Evolutionary conservation across 2,888 invertebrate species (phyloP).

Genomic region (Mantis religiosa): DNA sequence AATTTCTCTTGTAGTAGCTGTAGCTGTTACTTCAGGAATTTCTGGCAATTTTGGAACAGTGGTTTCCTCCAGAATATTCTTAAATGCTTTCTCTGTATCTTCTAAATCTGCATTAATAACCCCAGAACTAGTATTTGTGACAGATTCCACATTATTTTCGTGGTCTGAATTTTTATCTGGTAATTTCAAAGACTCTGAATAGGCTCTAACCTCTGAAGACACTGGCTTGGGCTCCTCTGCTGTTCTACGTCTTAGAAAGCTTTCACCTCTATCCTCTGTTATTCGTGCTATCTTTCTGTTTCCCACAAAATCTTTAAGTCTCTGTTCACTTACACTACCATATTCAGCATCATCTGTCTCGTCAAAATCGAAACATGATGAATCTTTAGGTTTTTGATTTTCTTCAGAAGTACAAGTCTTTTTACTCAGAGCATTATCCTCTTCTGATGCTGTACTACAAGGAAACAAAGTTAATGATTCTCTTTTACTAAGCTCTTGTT

Average conservation of each 20-base stretch:
- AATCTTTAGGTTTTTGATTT: conserved; percentile 31
- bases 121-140: neutral
- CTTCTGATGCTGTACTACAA: neutral
- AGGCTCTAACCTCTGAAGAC: neutral
- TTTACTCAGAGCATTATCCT: neutral
- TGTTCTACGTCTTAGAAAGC: neutral
- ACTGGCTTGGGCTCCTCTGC: neutral
- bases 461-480: conserved; percentile 32
- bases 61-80: conserved; percentile 44
- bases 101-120: neutral
- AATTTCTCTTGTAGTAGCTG: neutral
- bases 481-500: conserved; percentile 37
- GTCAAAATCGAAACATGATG: conserved; percentile 76
- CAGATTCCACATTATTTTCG: neutral
- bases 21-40: neutral
- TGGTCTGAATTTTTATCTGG: neutral
- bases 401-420: neutral
- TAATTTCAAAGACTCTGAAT: neutral
- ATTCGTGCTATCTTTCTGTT: conserved; percentile 64
- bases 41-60: conserved; percentile 23
- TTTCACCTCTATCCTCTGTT: neutral
- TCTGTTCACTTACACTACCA: conserved; percentile 42
- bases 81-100: conserved; percentile 42
- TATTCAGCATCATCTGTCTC: conserved; percentile 61
- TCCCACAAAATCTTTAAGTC: conserved; percentile 44